Evolutionary conservation across 2,113 vertebrate species (phyloP).

Genomic region (Indicator maculatus): DNA sequence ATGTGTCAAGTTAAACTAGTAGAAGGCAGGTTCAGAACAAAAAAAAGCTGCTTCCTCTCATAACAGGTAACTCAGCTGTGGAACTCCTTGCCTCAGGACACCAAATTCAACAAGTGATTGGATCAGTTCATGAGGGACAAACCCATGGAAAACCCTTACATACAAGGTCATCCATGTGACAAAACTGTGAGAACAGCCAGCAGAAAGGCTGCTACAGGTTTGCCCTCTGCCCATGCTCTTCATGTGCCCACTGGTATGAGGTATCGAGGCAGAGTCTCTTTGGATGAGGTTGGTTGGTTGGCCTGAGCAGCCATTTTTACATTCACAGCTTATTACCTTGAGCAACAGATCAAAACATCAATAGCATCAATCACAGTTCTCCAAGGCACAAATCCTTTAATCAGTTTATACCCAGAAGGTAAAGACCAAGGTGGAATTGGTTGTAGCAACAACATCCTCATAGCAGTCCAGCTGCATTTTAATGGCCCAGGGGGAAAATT

Average conservation of each 20-base stretch:
- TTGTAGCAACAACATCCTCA: neutral
- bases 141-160: neutral
- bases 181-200: neutral
- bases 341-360: neutral
- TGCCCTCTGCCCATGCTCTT: neutral
- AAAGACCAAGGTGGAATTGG: neutral
- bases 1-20: neutral
- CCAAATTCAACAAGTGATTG: neutral
- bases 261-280: neutral
- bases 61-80: neutral
- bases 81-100: neutral
- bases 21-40: neutral
- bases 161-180: neutral
- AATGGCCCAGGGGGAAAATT: neutral
- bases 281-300: neutral
- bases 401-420: neutral
- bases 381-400: neutral
- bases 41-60: neutral
- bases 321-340: neutral
- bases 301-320: neutral
- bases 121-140: neutral
- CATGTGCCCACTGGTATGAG: neutral
- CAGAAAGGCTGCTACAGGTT: neutral
- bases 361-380: neutral
- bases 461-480: neutral